Percentiles rank a stretch among this genome's conserved stretches.
Conservation (phyloP, 2,797 vertebrate species). For the Heterohyrax brucei region DNA sequence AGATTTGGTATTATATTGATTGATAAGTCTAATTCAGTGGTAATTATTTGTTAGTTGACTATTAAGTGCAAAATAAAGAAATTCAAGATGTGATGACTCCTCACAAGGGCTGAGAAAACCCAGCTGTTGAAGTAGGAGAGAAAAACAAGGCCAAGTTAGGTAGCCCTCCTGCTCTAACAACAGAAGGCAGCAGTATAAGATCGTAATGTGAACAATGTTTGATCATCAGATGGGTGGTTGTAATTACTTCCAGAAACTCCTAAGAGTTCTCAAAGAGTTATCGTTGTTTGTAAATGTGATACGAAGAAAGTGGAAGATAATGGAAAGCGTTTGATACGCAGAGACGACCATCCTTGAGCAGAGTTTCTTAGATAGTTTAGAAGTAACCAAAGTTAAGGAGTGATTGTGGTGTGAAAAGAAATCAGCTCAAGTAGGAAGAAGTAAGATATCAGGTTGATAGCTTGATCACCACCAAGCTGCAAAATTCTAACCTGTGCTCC, state of each 20-base stretch:
- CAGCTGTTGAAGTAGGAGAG: neutral
- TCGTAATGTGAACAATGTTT: neutral
- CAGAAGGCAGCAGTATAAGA: neutral
- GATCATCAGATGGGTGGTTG: neutral
- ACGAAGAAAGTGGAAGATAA: neutral
- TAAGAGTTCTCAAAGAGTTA: neutral
- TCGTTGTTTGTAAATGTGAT: neutral
- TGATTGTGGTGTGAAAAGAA: neutral
- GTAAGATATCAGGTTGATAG: neutral
- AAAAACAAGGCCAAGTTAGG: neutral
- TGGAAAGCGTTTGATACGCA: neutral
- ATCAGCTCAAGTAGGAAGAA: neutral
- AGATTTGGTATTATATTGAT: neutral
- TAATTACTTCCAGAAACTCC: neutral
- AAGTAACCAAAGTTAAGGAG: neutral
- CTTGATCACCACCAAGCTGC: neutral
- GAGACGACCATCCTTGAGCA: neutral
- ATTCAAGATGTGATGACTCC: neutral
- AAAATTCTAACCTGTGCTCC: neutral
- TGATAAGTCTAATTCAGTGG: neutral
- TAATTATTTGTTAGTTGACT: neutral
- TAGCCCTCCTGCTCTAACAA: neutral
- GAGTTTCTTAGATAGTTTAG: neutral
- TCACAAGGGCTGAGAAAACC: constrained; percentile 50
- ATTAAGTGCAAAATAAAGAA: neutral